Evolutionary conservation across 2,888 invertebrate genomes (phyloP), one percentile per base, ranked within the genome.

Genomic region (Diabrotica balteata): DNA sequence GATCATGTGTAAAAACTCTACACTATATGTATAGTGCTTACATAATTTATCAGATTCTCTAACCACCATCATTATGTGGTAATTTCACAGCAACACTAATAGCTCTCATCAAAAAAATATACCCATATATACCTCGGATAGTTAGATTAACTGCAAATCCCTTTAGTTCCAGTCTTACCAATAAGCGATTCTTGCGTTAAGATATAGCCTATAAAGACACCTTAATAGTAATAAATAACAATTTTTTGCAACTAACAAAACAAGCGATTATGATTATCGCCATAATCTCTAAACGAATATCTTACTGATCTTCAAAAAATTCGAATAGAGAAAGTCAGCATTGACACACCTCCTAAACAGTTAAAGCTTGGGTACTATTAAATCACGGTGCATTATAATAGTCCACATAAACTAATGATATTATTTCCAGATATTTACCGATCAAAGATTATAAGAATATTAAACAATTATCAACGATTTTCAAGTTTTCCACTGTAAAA

Each of bases 291-390:
- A 57, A 57, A 57, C 44, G 55, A 57, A 57, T 57, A 44, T 45
- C 55, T 54, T 42, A 45, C 55, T 45, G 43, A 57, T 57, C 55
- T 57, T 57, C 45, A 17, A 57, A 57, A 57, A 57, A 57, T 57
- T 57, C n/a, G 45, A 57, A 57, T 45, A 57, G 55, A 32, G 32
- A 57, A 57, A 57, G 55, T 57, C 22, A 7, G 45, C 55, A 32
- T 45, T 45, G 45, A 44, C 9, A 44, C 55, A 57, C 55, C 43
- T 45, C 55, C 11, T 44, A 44, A 10, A 8, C 47, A 47, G 55
- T 11, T 45, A 57, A 45, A 57, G 45, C 55, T 45, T 57, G 55
- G 44, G 11, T 17, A 44, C 7, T 43, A 42, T 53, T 32, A 32
- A 32, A 47, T 47, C 47, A 47, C 47, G 47, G 32, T 47, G 8